A percentile compares a stretch with the other conserved stretches of the same genome.
phyloP scores from a whole-genome alignment of 2,113 vertebrate species.

The Lepisosteus oculatus region DNA sequence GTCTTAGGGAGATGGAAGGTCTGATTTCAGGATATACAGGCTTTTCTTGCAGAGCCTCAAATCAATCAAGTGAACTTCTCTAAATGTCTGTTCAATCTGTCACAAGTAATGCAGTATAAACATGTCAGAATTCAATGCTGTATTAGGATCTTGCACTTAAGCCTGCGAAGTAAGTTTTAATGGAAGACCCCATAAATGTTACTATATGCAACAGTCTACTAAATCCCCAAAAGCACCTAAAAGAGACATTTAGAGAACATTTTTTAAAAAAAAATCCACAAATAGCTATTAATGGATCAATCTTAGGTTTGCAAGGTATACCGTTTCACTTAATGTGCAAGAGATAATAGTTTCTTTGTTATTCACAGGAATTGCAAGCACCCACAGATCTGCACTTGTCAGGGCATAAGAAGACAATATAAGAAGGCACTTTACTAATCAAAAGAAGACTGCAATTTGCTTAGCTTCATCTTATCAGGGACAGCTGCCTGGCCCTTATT shows the following conservation, averaged over 20 bases:
- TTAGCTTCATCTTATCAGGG: constrained; percentile 6
- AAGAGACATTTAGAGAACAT: constrained; percentile 13
- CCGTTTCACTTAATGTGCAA: constrained; percentile 5
- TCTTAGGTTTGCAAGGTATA: neutral
- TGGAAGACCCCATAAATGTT: neutral
- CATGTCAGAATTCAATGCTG: no score
- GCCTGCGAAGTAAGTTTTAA: no score
- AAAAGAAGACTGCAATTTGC: neutral
- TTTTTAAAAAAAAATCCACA: constrained; percentile 7
- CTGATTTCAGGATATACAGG: no score
- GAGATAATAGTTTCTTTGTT: constrained; percentile 11
- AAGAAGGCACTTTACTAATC: neutral
- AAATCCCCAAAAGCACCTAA: constrained; percentile 1
- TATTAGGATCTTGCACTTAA: no score
- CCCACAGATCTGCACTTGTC: neutral
- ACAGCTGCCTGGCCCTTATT: neutral
- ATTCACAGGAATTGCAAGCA: constrained; percentile 7
- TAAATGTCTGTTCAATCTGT: no score
- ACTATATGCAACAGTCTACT: neutral
- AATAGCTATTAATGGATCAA: constrained; percentile 14
- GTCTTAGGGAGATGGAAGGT: no score
- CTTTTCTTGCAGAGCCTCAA: no score
- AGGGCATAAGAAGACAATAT: neutral
- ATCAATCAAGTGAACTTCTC: no score
- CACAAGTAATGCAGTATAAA: no score